phyloP scores from a whole-genome alignment of 2,113 vertebrate species.

The Phyllostomus hastatus region DNA sequence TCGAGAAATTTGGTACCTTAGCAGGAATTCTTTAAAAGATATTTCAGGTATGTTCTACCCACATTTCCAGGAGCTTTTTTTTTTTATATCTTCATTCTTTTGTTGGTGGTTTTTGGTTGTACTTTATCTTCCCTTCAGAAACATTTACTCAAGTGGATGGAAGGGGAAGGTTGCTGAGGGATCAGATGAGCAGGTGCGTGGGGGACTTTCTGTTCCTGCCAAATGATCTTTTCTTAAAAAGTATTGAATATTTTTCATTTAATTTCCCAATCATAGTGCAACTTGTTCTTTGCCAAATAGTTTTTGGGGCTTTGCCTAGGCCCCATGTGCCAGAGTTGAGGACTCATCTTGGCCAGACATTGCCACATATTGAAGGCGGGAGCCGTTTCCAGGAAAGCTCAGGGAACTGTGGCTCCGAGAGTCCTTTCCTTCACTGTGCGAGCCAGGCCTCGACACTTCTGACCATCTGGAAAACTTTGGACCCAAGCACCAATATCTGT shows the following conservation, averaged over 20 bases:
- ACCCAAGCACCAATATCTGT: constrained; percentile 31
- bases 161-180: constrained; percentile 21
- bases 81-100: not conserved
- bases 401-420: constrained; percentile 54
- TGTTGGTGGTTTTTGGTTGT: constrained; percentile 8
- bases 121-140: not conserved
- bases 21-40: constrained; percentile 31
- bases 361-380: constrained; percentile 61
- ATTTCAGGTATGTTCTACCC: not conserved
- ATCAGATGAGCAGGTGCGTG: not conserved
- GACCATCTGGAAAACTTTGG: constrained; percentile 72
- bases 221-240: constrained; percentile 42
- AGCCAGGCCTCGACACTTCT: constrained; percentile 49
- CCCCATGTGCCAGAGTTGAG: constrained; percentile 53
- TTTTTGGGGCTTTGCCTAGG: constrained; percentile 64
- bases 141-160: not conserved
- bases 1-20: not conserved
- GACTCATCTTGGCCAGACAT: constrained; percentile 70
- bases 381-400: constrained; percentile 69
- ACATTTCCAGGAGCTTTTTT: not conserved
- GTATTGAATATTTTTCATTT: constrained; percentile 49
- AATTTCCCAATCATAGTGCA: constrained; percentile 67
- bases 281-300: constrained; percentile 65
- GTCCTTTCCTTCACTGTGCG: constrained; percentile 45
- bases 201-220: constrained; percentile 40